phyloP scores from a whole-genome alignment of 2,113 vertebrate species.

The Acrocephalus kingi region DNA sequence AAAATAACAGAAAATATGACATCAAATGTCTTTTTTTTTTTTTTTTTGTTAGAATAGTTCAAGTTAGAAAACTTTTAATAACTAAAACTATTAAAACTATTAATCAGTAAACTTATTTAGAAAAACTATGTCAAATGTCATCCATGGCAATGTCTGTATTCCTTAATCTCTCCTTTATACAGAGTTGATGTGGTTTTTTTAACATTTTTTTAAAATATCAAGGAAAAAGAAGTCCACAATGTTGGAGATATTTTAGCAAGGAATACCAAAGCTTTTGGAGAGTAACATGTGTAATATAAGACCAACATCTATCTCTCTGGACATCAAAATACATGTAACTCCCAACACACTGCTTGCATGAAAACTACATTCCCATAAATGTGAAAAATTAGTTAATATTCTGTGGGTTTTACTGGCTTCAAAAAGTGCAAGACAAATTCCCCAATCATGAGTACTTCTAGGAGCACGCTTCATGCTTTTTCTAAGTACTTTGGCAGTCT shows the following conservation, averaged over 20 bases:
- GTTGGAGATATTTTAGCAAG: not conserved
- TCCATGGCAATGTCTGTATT: not conserved
- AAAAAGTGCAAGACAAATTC: not conserved
- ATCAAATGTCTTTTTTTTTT: not conserved
- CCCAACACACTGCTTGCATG: not conserved
- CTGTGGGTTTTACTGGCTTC: not conserved
- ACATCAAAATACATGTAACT: not conserved
- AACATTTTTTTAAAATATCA: not conserved
- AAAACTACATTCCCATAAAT: not conserved
- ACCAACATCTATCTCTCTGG: not conserved
- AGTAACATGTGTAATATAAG: not conserved
- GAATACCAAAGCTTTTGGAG: not conserved
- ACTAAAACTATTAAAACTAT: too few species aligned
- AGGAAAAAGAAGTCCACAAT: not conserved
- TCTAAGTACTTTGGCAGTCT: not conserved
- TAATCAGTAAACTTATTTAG: not conserved
- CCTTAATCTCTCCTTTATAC: not conserved
- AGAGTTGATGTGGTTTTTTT: not conserved
- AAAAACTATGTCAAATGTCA: not conserved
- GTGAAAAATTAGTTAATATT: not conserved
- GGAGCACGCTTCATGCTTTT: not conserved
- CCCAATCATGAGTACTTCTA: not conserved
- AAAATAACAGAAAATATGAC: not conserved
- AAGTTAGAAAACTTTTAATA: not conserved
- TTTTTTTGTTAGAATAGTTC: not conserved